phyloP scores from a whole-genome alignment of 2,797 vertebrate genomes.

The Peromyscus attwateri region DNA sequence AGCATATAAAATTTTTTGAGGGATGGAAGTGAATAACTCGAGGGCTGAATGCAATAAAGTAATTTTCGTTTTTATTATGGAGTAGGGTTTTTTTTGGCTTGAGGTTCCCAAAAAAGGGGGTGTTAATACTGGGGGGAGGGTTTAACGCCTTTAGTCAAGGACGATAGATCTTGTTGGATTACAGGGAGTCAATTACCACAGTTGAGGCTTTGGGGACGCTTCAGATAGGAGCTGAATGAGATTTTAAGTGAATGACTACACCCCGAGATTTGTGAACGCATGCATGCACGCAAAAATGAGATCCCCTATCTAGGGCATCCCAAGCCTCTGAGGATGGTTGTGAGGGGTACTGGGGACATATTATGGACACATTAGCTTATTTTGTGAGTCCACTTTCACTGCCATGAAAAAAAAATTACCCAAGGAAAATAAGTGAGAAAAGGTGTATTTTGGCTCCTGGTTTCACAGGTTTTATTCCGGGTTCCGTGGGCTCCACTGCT shows the following conservation, averaged over 20 bases:
- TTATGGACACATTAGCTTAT: background rate
- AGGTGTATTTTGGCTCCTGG: background rate
- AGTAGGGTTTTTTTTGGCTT: background rate
- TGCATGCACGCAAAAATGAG: background rate
- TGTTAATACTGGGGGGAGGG: background rate
- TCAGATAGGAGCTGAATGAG: background rate
- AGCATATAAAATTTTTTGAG: conserved; percentile 44
- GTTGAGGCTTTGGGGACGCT: background rate
- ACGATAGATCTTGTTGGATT: background rate
- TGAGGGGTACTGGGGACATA: no score
- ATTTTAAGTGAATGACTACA: rapidly evolving
- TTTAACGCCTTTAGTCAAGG: background rate
- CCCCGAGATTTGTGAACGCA: background rate
- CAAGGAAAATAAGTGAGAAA: background rate
- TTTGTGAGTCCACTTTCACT: background rate
- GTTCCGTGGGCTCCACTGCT: background rate
- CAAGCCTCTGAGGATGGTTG: background rate
- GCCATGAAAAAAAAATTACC: background rate
- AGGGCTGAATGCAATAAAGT: background rate
- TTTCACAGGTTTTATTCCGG: background rate
- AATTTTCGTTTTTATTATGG: conserved; percentile 33
- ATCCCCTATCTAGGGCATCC: background rate
- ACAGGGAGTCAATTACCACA: no score
- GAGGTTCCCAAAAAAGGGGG: background rate
- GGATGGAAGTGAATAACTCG: conserved; percentile 31